Base-by-base conservation (phyloP, 2,797 vertebrate species). In the Agapornis canus region DNA sequence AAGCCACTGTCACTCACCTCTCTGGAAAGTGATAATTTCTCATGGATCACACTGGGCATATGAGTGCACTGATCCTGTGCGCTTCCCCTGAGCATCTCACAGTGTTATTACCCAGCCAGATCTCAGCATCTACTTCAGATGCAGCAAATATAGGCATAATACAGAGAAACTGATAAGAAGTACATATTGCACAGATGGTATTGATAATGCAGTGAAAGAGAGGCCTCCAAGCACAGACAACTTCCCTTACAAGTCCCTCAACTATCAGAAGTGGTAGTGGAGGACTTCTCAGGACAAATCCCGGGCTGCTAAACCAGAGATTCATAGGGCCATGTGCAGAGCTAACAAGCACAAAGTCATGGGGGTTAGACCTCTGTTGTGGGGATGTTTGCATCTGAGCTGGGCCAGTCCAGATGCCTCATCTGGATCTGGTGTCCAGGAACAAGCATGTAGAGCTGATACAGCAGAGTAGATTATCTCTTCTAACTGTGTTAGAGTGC, bases 201-300 rank as follows among this genome's bases (percentile, higher is more conserved):
- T 45, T 22, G 65, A 4, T 42, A 22, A 66, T 84, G 47, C 23
- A 82, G 20, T 16, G 40, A 85, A 63, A 60, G 32, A 81, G 21
- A 17, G 32, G 25, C 4, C 32, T 69, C 19, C 19, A 65, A 78
- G 31, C n/a, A 51, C 26, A 39, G 32, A 7, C 11, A 56, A 11
- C 22, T 68, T 63, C 12, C 81, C 31, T 42, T 21, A 26, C 13
- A 69, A 27, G 13, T 48, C 40, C n/a, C 13, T 35, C 47, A 49
- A 1, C 35, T 43, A 15, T 22, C 0, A 0, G 57, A 65, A 29
- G 25, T 51, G 42, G 54, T 13, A 68, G 14, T 8, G 8, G 22
- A 77, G 27, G 42, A 13, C 13, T 51, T 78, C 13, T 61, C 23
- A 43, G 31, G 18, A 32, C 16, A 78, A 73, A 26, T 11, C 43